Conservation (phyloP, 2,113 vertebrate genomes). For the Prunella himalayana region DNA sequence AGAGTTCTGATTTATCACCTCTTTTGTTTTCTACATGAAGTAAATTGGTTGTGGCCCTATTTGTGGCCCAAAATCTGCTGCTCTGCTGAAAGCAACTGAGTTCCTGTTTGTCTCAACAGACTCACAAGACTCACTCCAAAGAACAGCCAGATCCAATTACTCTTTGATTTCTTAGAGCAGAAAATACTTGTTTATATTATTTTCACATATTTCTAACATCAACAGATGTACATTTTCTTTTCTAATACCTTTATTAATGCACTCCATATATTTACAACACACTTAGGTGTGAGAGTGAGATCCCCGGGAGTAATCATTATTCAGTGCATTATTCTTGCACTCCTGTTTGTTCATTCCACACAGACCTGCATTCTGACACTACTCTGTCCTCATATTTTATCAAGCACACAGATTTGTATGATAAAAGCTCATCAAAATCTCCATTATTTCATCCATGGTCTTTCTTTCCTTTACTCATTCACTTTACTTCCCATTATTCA, state of each 20-base stretch:
- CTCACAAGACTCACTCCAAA: background rate
- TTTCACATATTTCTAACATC: conserved; percentile 33
- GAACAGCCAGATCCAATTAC: conserved; percentile 5
- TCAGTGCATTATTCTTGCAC: background rate
- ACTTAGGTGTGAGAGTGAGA: background rate
- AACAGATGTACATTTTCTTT: conserved; percentile 15
- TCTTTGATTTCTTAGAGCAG: conserved; percentile 48
- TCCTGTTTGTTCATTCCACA: conserved; percentile 49
- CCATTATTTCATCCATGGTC: conserved; percentile 6
- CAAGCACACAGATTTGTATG: conserved; percentile 57
- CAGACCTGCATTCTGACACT: conserved; percentile 45
- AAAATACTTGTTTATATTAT: conserved; percentile 14
- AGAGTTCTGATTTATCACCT: background rate
- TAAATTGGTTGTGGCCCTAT: background rate
- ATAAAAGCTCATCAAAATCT: conserved; percentile 71
- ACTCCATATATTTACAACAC: conserved; percentile 40
- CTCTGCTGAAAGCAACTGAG: background rate
- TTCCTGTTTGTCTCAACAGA: conserved; percentile 2
- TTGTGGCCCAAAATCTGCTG: background rate
- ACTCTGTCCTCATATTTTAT: conserved; percentile 59
- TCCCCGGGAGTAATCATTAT: conserved; percentile 28
- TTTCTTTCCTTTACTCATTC: conserved; percentile 53
- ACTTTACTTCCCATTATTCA: conserved; percentile 65
- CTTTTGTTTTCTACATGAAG: background rate
- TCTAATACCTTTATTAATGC: conserved; percentile 28